phyloP scores from a whole-genome alignment of 2,888 invertebrate species.

The Sinopyrophorus schimmeli region DNA sequence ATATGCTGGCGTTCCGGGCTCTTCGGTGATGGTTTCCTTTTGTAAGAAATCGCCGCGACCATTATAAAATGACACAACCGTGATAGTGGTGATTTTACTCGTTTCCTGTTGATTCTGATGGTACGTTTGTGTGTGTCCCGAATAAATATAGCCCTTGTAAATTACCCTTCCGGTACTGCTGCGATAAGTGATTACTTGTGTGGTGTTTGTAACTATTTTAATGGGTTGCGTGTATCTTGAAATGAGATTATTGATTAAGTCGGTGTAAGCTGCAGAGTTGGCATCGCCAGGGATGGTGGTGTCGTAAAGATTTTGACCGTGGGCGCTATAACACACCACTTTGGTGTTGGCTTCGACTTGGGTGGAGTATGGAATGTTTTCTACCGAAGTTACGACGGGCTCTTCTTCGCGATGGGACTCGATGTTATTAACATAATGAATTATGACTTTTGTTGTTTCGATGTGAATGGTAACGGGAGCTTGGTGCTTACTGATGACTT shows the following conservation, averaged over 20 bases:
- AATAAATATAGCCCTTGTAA: conserved; percentile 2
- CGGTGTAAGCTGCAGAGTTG: not conserved
- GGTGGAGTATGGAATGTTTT: too few relatives aligned
- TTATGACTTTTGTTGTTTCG: conserved; percentile 6
- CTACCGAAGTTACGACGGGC: not conserved
- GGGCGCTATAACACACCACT: too few relatives aligned
- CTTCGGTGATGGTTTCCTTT: conserved; percentile 9
- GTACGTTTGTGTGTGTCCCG: conserved; percentile 1
- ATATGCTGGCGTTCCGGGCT: conserved; percentile 8
- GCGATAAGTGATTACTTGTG: conserved; percentile 1
- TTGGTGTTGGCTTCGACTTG: not conserved
- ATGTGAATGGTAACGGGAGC: conserved; percentile 9
- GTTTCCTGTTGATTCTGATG: conserved; percentile 10
- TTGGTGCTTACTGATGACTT: conserved; percentile 8
- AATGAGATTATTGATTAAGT: not conserved
- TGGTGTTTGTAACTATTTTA: conserved; percentile 2
- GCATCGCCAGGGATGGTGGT: not conserved
- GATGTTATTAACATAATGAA: conserved; percentile 9
- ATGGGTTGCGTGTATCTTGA: not conserved
- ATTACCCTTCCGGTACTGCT: not conserved
- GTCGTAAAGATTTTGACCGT: conserved; percentile 1
- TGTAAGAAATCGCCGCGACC: not conserved
- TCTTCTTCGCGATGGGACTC: conserved; percentile 15
- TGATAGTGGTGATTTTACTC: not conserved
- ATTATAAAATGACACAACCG: conserved; percentile 7